These are phyloP conservation scores for Chrysodeixis includens DNA, from an alignment of 2,888 invertebrate genomes.

Conservation along the genomic window DNA sequence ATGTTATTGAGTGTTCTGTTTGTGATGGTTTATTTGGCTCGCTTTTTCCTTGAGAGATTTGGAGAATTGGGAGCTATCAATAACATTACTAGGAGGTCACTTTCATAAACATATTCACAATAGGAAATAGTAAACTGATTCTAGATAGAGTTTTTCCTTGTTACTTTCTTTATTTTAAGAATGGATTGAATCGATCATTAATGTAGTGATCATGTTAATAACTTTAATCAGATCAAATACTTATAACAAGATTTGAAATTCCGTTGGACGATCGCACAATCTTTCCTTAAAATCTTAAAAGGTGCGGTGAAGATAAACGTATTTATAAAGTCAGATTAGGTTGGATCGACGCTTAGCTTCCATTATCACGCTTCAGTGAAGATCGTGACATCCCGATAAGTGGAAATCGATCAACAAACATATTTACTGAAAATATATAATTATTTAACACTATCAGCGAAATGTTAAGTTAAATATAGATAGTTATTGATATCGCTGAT, in stretches of 20 bases:
- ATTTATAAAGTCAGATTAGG: background rate
- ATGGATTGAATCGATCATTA: background rate
- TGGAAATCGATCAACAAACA: background rate
- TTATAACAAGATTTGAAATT: background rate
- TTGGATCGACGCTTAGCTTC: background rate
- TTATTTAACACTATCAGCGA: background rate
- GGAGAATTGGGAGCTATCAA: constrained; percentile 8
- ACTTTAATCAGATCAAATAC: background rate
- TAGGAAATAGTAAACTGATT: background rate
- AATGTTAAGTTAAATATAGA: constrained; percentile 6
- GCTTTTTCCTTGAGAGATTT: constrained; percentile 25
- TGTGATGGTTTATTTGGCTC: constrained; percentile 12
- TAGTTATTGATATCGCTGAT: constrained; percentile 13
- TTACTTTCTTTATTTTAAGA: background rate
- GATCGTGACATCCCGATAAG: constrained; percentile 5
- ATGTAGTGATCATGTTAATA: background rate
- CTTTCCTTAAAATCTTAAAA: background rate
- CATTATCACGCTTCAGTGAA: constrained; percentile 3
- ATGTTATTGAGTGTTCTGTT: constrained; percentile 20
- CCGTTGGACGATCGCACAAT: no score
- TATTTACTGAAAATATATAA: constrained; percentile 4
- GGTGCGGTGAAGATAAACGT: background rate
- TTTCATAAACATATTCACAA: background rate
- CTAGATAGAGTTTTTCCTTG: no score
- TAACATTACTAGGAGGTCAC: constrained; percentile 1